A percentile compares a stretch with the other conserved stretches of the same genome.
Conservation (phyloP, 2,113 vertebrate species). For the Phocoena phocoena region DNA sequence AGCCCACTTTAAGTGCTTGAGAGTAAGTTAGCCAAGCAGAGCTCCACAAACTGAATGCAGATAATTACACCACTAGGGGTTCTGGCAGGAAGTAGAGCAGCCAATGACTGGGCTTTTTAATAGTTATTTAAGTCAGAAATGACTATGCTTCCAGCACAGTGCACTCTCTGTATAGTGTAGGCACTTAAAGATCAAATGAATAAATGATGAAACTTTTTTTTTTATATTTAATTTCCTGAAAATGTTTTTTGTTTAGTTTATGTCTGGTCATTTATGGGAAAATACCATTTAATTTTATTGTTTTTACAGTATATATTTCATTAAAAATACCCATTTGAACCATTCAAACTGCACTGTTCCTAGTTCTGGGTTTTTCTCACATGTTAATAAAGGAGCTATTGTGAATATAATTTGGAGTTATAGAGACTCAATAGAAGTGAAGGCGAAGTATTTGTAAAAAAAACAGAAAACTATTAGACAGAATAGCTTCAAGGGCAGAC, state of each 20-base stretch:
- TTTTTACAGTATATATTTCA: neutral
- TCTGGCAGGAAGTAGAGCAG: fast-evolving
- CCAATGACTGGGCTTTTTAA: neutral
- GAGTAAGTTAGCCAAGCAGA: neutral
- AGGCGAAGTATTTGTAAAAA: neutral
- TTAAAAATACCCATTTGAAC: neutral
- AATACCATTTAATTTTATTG: neutral
- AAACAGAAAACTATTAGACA: neutral
- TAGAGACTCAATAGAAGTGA: neutral
- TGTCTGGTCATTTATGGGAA: neutral
- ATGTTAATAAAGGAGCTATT: neutral
- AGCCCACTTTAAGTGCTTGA: neutral
- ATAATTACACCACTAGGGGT: neutral
- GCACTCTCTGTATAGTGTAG: neutral
- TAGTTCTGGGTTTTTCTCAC: neutral
- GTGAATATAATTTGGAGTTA: neutral
- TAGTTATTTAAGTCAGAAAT: neutral
- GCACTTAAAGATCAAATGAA: neutral
- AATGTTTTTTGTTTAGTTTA: neutral
- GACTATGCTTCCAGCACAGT: neutral
- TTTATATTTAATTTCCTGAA: neutral
- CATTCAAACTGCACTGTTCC: neutral
- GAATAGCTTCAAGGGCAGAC: neutral
- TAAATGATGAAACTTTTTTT: neutral
- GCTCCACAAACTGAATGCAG: neutral